These are phyloP conservation scores for Gymnothorax javanicus DNA, from an alignment of 2,797 vertebrate genomes.

Conservation along the genomic window DNA sequence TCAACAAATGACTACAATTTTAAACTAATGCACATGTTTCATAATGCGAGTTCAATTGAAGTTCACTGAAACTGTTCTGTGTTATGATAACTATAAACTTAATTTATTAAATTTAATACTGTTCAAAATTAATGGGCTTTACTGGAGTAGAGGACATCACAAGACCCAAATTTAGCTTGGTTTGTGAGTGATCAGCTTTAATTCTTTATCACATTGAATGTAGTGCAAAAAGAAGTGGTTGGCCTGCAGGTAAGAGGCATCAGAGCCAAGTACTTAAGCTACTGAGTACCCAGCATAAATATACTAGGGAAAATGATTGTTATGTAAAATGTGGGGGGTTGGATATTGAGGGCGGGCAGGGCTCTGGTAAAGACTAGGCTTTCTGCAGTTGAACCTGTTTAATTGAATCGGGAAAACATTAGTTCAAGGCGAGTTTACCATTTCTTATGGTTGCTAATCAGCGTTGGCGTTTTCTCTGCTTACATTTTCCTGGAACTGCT, in stretches of 20 bases:
- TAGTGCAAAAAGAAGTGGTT: not conserved
- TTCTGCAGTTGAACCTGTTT: not conserved
- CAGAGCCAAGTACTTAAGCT: not conserved
- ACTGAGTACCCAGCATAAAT: not conserved
- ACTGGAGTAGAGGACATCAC: not conserved
- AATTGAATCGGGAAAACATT: not conserved
- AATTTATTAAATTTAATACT: not conserved
- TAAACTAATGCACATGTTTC: not conserved
- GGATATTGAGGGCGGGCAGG: not conserved
- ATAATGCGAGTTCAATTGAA: not conserved
- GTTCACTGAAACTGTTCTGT: not conserved
- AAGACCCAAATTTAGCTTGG: not conserved
- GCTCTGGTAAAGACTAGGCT: too few species aligned
- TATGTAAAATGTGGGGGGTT: not conserved
- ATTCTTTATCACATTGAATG: too few species aligned
- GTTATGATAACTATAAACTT: not conserved
- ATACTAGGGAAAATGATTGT: not conserved
- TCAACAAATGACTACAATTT: not conserved
- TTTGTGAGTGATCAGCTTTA: not conserved
- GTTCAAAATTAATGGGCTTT: not conserved
- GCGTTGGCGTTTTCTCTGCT: not conserved
- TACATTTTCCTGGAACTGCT: not conserved
- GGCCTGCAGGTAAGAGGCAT: not conserved
- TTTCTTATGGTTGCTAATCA: not conserved
- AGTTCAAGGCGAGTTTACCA: not conserved